Evolutionary conservation across 2,797 vertebrate genomes (phyloP).

Genomic region (Neolamprologus multifasciatus): DNA sequence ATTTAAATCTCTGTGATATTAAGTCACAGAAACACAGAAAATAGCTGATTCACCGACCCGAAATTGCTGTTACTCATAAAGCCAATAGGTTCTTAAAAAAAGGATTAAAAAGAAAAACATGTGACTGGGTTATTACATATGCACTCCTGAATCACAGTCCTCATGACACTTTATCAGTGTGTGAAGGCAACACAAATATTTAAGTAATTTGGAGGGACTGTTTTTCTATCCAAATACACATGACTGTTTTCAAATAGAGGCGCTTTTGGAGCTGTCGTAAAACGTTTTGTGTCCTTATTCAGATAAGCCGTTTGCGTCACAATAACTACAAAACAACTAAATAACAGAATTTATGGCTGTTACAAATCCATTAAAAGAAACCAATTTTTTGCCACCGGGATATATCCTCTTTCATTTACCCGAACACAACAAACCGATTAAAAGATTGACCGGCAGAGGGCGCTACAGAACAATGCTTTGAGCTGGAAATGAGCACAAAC

Average conservation of each 20-base stretch:
- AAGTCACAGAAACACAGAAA: not conserved
- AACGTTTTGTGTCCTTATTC: not conserved
- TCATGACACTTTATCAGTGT: not conserved
- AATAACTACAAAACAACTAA: not conserved
- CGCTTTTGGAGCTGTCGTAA: not conserved
- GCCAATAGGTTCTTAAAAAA: not conserved
- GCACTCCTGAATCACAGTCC: not conserved
- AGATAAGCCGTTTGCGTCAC: not conserved
- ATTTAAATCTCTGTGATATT: not conserved
- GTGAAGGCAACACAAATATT: not conserved
- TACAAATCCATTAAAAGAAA: not conserved
- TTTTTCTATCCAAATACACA: not conserved
- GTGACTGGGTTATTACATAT: not conserved
- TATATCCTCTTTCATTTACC: not conserved
- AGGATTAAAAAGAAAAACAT: not conserved
- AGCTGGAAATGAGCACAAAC: not conserved
- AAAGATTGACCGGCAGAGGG: slow-evolving; percentile 13
- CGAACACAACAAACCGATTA: not conserved
- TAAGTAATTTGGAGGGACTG: not conserved
- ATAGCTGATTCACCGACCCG: not conserved
- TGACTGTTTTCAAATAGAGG: not conserved
- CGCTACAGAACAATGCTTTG: not conserved
- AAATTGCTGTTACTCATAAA: not conserved
- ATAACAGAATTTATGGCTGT: not conserved
- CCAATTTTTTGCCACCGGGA: not conserved